These are phyloP conservation scores for Chaitophorus viminalis DNA, from an alignment of 2,888 invertebrate genomes.

Conservation along the genomic window DNA sequence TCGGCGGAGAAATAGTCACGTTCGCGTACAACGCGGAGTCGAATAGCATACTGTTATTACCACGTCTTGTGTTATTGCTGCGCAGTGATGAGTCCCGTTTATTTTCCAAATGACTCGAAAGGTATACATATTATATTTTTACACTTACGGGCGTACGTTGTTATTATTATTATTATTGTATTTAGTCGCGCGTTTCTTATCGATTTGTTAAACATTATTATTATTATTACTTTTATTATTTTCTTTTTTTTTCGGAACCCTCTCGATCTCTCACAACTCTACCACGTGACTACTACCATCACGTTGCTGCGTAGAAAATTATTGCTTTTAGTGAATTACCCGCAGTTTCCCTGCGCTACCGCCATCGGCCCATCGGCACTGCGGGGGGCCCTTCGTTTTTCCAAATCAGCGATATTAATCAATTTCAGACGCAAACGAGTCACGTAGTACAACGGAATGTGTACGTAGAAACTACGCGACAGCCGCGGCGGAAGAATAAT, in stretches of 20 bases:
- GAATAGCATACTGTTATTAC: too few species aligned
- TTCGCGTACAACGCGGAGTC: too few species aligned
- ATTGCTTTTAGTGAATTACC: conserved; percentile 37
- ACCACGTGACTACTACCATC: neutral
- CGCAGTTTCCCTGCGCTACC: neutral
- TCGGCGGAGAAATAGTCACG: too few species aligned
- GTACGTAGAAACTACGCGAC: neutral
- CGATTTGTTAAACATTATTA: neutral
- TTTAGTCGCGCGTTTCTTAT: neutral
- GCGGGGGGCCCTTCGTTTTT: conserved; percentile 25
- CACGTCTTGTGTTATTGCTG: too few species aligned
- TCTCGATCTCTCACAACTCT: neutral
- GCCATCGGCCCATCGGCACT: too few species aligned
- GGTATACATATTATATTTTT: too few species aligned
- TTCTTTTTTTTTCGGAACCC: neutral
- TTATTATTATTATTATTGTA: too few species aligned
- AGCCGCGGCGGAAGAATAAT: neutral
- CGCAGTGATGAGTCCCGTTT: too few species aligned
- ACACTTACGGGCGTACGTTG: too few species aligned
- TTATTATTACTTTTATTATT: too few species aligned
- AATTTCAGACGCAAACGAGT: conserved; percentile 47
- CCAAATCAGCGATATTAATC: conserved; percentile 50
- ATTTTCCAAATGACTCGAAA: too few species aligned
- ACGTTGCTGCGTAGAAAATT: neutral
- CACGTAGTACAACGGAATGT: conserved; percentile 42